These are phyloP conservation scores for Blastobasis lacticolella DNA, from an alignment of 2,888 invertebrate species.

Conservation along the genomic window DNA sequence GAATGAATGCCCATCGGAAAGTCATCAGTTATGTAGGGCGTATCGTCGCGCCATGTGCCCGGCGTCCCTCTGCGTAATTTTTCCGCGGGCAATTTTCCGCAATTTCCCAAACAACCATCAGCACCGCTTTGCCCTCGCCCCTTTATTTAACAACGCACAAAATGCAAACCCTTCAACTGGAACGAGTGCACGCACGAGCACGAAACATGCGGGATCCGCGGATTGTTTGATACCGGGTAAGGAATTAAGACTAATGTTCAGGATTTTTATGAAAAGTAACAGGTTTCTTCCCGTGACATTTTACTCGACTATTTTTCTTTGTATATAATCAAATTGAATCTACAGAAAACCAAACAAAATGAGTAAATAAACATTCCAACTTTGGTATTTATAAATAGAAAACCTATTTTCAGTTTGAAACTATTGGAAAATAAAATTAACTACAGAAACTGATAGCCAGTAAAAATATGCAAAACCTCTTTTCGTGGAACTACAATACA, in stretches of 20 bases:
- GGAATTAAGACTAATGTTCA: too few relatives aligned
- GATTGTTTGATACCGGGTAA: too few relatives aligned
- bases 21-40: slow-evolving; percentile 71
- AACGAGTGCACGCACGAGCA: too few relatives aligned
- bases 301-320: too few relatives aligned
- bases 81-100: slow-evolving; percentile 59
- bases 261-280: too few relatives aligned
- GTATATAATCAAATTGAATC: too few relatives aligned
- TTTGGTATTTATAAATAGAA: too few relatives aligned
- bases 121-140: slow-evolving; percentile 34
- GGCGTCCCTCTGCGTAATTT: slow-evolving; percentile 52
- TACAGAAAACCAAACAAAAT: too few relatives aligned
- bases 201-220: too few relatives aligned
- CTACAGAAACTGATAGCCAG: slow-evolving; percentile 46
- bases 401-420: too few relatives aligned
- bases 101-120: slow-evolving; percentile 57
- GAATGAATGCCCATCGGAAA: slow-evolving; percentile 71
- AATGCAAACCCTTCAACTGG: slow-evolving; percentile 26
- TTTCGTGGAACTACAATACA: slow-evolving; percentile 46
- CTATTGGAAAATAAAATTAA: slow-evolving; percentile 7
- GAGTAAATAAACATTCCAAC: too few relatives aligned
- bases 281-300: too few relatives aligned
- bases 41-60: slow-evolving; percentile 65
- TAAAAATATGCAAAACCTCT: slow-evolving; percentile 51
- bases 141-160: slow-evolving; percentile 47